These are phyloP conservation scores for Zaprionus kolodkinae DNA, from an alignment of 1,140 invertebrate genomes.

Conservation along the genomic window DNA sequence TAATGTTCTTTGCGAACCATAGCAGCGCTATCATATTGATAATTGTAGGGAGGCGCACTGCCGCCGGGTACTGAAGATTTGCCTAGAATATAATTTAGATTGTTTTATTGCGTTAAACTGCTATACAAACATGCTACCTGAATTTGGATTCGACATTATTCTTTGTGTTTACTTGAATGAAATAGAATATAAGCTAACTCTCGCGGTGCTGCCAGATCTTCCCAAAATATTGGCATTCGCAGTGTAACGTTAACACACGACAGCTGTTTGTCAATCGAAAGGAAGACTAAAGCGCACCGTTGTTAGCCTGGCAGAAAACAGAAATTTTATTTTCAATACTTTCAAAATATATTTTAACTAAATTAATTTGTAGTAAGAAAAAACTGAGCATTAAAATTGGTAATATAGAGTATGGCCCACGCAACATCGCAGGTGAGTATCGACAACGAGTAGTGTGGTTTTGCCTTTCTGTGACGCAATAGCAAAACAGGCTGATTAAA, in stretches of 20 bases:
- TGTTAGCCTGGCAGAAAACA: conserved; percentile 48
- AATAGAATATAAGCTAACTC: conserved; percentile 14
- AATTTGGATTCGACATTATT: conserved; percentile 41
- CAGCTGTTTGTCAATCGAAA: conserved; percentile 53
- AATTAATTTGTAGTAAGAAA: conserved; percentile 36
- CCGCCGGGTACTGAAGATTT: conserved; percentile 13
- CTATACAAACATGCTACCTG: conserved; percentile 15
- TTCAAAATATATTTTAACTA: conserved; percentile 22
- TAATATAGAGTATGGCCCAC: conserved; percentile 58
- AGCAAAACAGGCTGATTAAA: conserved; percentile 12
- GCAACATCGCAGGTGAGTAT: conserved; percentile 67
- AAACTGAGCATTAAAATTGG: conserved; percentile 14
- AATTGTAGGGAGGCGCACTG: conserved; percentile 41
- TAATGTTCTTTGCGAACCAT: conserved; percentile 52
- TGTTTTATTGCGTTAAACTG: neutral
- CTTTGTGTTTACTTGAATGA: conserved; percentile 49
- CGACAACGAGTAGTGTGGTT: neutral
- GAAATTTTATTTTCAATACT: conserved; percentile 38
- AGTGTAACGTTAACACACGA: neutral
- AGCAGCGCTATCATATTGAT: conserved; percentile 36
- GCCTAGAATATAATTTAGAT: conserved; percentile 4
- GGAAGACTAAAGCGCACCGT: conserved; percentile 41
- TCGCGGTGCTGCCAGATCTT: conserved; percentile 2
- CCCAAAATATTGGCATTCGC: conserved; percentile 4
- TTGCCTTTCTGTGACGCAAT: conserved; percentile 72